A percentile compares a stretch with the other conserved stretches of the same genome.
phyloP scores from a whole-genome alignment of 1,140 invertebrate genomes.

The Anthonomus grandis region DNA sequence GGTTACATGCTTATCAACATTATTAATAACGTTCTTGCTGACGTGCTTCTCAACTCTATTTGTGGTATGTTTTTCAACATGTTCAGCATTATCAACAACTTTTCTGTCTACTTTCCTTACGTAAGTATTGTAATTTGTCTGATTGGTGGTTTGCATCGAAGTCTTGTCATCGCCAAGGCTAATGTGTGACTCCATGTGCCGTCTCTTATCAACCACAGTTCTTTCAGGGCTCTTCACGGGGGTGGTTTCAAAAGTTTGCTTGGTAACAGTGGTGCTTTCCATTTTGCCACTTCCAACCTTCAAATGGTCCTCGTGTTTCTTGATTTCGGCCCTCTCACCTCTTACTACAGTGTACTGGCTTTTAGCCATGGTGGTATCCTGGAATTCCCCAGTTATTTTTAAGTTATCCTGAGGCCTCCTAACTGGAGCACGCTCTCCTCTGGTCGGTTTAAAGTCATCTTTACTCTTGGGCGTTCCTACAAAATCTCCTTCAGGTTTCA shows the following conservation, averaged over 20 bases:
- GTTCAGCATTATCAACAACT: conserved; percentile 11
- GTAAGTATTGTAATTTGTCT: conserved; percentile 60
- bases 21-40: conserved; percentile 7
- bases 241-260: conserved; percentile 51
- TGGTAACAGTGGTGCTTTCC: conserved; percentile 53
- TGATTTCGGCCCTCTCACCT: conserved; percentile 56
- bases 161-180: conserved; percentile 57
- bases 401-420: conserved; percentile 54
- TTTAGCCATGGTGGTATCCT: conserved; percentile 51
- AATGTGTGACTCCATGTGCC: conserved; percentile 63
- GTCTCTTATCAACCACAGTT: conserved; percentile 49
- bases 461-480: conserved; percentile 50
- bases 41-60: not conserved
- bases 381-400: conserved; percentile 56
- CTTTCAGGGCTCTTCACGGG: conserved; percentile 44
- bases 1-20: conserved; percentile 7
- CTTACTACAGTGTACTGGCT: conserved; percentile 50
- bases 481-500: conserved; percentile 68
- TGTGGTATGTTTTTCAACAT: not conserved
- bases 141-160: conserved; percentile 56
- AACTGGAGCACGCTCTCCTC: conserved; percentile 58
- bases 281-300: conserved; percentile 53
- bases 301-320: conserved; percentile 55
- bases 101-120: conserved; percentile 50
- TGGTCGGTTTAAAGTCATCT: conserved; percentile 52